Evolutionary conservation across 2,888 invertebrate genomes (phyloP), one percentile per base, ranked within the genome.

Genomic region (Sinodicranocentrus sp.): DNA sequence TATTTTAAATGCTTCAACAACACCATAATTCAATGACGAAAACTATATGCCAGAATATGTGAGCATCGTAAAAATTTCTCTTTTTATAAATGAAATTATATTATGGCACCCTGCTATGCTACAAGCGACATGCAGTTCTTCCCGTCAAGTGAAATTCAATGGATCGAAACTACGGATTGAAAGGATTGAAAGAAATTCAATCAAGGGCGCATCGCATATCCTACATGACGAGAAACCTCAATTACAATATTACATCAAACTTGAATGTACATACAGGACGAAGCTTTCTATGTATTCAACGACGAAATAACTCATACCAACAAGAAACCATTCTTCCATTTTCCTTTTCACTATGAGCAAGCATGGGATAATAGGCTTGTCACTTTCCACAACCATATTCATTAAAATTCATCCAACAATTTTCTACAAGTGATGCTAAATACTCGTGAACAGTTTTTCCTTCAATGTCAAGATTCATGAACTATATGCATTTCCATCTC

Each of bases 131-230:
- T 39, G 65, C 33, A 54, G 21, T 54, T 54, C n/a, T 3, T 54
- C 5, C 54, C 6, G 17, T 54, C n/a, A n/a, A 57, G 21, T 23
- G 23, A 15, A 57, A 57, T 25, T 65, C 21, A 19, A 39, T 39
- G 65, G 65, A 71, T 71, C 28, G 33, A 72, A 59, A 70, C 26
- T 2, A 17, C n/a, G 3, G 21, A 8, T n/a, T n/a, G n/a, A n/a
- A n/a, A 3, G 17, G 21, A 59, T 59, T 72, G 33, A 72, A 59
- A 54, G 54, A 72, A 72, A 72, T 72, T 72, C 54, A 72, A 72
- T 72, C 72, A 72, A 33, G 72, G 72, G 44, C 25, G 71, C 19
- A 44, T 19, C 26, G 54, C 43, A 68, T 25, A 39, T 8, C 17
- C n/a, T 54, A 21, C n/a, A 26, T 19, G n/a, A n/a, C n/a, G n/a